Percentiles rank a stretch among this genome's conserved stretches.
Conservation (phyloP, 2,797 vertebrate species). For the Scolopax rusticola region DNA sequence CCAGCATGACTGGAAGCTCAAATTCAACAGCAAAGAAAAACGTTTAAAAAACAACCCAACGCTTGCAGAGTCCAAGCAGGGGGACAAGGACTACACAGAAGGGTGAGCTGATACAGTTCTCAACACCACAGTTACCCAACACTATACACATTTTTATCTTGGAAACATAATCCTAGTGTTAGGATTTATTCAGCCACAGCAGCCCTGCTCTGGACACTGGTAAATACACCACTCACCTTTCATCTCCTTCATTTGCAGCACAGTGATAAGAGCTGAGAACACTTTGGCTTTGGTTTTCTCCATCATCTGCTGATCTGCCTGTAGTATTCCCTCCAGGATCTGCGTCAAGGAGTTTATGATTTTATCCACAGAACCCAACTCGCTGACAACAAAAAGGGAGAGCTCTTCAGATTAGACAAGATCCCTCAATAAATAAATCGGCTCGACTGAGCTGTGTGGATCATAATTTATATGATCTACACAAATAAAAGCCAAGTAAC, state of each 20-base stretch:
- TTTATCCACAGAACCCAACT: slow-evolving; percentile 88
- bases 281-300: slow-evolving; percentile 96
- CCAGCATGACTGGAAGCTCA: not conserved
- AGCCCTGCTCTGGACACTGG: not conserved
- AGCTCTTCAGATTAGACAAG: slow-evolving; percentile 63
- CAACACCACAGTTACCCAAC: not conserved
- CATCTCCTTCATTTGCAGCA: slow-evolving; percentile 93
- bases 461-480: not conserved
- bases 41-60: not conserved
- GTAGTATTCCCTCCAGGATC: slow-evolving; percentile 92
- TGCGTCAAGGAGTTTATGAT: slow-evolving; percentile 90
- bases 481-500: not conserved
- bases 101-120: not conserved
- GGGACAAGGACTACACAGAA: not conserved
- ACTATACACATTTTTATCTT: not conserved
- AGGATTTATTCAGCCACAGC: not conserved
- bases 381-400: slow-evolving; percentile 78
- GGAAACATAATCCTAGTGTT: not conserved
- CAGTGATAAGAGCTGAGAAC: slow-evolving; percentile 92
- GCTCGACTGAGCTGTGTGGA: not conserved
- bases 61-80: not conserved
- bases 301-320: slow-evolving; percentile 93
- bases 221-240: slow-evolving; percentile 81
- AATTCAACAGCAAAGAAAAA: not conserved
- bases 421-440: not conserved